Evolutionary conservation across 1,140 invertebrate genomes (phyloP), one percentile per base, ranked within the genome.

Genomic region (Chelonus insularis): DNA sequence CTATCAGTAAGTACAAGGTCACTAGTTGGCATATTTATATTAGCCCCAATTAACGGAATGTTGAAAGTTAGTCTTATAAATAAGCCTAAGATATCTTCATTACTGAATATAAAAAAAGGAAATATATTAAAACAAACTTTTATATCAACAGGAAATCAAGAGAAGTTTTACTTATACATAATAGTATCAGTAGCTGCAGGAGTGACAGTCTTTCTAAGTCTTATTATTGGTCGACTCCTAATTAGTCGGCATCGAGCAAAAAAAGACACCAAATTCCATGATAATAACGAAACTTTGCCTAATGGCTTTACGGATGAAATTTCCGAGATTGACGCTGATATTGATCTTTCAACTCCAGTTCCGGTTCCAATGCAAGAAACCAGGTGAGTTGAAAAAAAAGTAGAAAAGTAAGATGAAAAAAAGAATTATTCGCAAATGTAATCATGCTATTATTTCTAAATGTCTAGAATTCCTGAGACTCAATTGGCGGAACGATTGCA

Each of bases 101-200:
- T n/a, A n/a, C n/a, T n/a, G n/a, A n/a, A n/a, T n/a, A n/a, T n/a
- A n/a, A n/a, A n/a, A n/a, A n/a, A n/a, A n/a, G n/a, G n/a, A n/a
- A n/a, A n/a, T n/a, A n/a, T n/a, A n/a, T n/a, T n/a, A n/a, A n/a
- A n/a, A n/a, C n/a, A 50, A 66, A 68, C 62, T 64, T 60, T 74
- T 68, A 64, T 68, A 63, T 70, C 78, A 78, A 25, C 85, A 93
- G 91, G 86, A 68, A 90, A 92, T 73, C 84, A 87, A 70, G 90
- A 92, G 69, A 90, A 89, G 62, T 87, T 91, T 67, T 88, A 90
- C 70, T 78, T 93, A 43, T 92, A 92, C 82, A 79, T 93, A 67
- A 86, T 89, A 23, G 81, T 93, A 61, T 89, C 89, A 61, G 78
- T 91, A 20, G 84, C 86, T 41, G 84, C 80, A 16, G 89, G 89